A percentile compares a stretch with the other conserved stretches of the same genome.
phyloP scores from a whole-genome alignment of 2,113 vertebrate genomes.

The Oryzias celebensis region DNA sequence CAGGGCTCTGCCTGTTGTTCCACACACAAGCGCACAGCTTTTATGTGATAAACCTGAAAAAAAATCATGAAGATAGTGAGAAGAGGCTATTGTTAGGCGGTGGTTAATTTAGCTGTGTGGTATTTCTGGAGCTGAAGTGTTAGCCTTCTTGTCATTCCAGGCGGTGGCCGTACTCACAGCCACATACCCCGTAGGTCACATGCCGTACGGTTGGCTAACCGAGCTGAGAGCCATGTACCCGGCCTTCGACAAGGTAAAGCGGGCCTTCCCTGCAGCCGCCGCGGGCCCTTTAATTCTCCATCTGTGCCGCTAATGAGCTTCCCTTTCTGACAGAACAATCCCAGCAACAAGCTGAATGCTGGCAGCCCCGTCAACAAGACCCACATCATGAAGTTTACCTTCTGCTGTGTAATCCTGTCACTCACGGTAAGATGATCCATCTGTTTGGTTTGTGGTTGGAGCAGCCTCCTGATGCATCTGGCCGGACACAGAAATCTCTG shows the following conservation, averaged over 20 bases:
- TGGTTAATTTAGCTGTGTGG: slow-evolving; percentile 10
- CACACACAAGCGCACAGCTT: slow-evolving; percentile 45
- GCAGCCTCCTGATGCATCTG: too few relatives aligned
- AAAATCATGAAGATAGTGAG: slow-evolving; percentile 27
- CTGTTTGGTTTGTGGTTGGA: background rate
- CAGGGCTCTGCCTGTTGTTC: slow-evolving; percentile 38
- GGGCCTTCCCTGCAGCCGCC: background rate
- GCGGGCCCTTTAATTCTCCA: background rate
- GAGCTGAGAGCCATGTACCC: slow-evolving; percentile 96
- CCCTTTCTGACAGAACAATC: slow-evolving; percentile 84
- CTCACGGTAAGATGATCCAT: slow-evolving; percentile 85
- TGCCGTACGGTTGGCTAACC: slow-evolving; percentile 98
- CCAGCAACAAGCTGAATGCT: slow-evolving; percentile 87
- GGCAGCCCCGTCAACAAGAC: slow-evolving; percentile 80
- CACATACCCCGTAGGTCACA: slow-evolving; percentile 97
- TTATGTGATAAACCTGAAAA: slow-evolving; percentile 33
- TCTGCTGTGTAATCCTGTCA: slow-evolving; percentile 89
- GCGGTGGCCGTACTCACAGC: slow-evolving; percentile 96
- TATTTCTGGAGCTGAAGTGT: slow-evolving; percentile 20
- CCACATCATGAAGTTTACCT: slow-evolving; percentile 95
- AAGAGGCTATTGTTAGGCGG: slow-evolving; percentile 19
- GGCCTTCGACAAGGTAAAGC: slow-evolving; percentile 93
- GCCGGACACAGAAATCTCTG: too few relatives aligned
- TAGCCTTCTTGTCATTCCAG: slow-evolving; percentile 71
- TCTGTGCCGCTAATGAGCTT: background rate